Evolutionary conservation across 2,797 vertebrate genomes (phyloP).

Genomic region (Podargus strigoides): DNA sequence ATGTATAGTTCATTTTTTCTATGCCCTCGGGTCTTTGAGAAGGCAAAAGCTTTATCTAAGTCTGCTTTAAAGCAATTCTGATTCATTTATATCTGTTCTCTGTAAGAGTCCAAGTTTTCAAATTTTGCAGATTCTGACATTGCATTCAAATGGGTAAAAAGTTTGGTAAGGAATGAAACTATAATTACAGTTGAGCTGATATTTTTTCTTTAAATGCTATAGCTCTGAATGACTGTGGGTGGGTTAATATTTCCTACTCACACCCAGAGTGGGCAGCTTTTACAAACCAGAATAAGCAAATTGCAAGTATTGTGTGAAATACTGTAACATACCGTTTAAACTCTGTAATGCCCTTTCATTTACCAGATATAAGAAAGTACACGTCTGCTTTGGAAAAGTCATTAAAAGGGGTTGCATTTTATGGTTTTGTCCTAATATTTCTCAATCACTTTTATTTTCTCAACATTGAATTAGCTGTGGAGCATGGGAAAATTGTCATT

Average conservation of each 20-base stretch:
- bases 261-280: not conserved
- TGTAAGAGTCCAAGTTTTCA: not conserved
- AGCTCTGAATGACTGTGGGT: not conserved
- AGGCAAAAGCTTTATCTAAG: not conserved
- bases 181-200: not conserved
- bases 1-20: not conserved
- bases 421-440: not conserved
- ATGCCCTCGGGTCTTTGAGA: not conserved
- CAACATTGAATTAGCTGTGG: not conserved
- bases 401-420: not conserved
- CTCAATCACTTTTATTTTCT: not conserved
- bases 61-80: not conserved
- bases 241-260: not conserved
- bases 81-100: not conserved
- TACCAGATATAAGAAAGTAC: not conserved
- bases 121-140: not conserved
- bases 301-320: not conserved
- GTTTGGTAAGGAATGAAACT: not conserved
- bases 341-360: not conserved
- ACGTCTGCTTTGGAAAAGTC: not conserved
- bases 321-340: not conserved
- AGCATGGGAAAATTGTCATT: not conserved
- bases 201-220: not conserved
- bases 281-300: not conserved
- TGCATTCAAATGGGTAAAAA: not conserved